phyloP scores from a whole-genome alignment of 2,113 vertebrate genomes.

The Malurus alboscapulatus region DNA sequence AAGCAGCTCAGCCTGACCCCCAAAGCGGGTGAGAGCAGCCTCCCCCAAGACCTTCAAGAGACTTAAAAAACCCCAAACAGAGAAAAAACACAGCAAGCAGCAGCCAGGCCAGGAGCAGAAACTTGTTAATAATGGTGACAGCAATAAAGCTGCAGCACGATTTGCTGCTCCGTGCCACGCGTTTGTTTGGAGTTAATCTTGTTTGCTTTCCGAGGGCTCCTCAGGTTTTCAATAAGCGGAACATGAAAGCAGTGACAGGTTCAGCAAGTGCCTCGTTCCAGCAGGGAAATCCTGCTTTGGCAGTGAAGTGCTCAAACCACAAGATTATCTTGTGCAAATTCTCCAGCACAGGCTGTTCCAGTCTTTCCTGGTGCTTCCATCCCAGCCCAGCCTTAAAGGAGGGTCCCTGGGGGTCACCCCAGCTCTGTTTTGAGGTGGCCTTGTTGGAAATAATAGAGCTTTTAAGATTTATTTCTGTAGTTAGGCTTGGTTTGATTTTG shows the following conservation, averaged over 20 bases:
- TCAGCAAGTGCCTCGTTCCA: not conserved
- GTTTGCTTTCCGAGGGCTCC: conserved; percentile 14
- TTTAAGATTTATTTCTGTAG: too few relatives aligned
- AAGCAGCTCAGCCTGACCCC: not conserved
- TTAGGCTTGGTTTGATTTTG: too few relatives aligned
- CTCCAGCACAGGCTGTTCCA: not conserved
- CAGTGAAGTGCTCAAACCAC: not conserved
- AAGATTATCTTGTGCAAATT: too few relatives aligned
- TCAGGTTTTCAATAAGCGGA: conserved; percentile 1
- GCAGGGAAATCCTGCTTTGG: not conserved
- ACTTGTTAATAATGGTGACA: not conserved
- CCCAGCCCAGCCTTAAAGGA: not conserved
- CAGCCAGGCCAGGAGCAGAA: not conserved
- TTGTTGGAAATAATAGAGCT: too few relatives aligned
- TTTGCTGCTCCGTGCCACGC: not conserved
- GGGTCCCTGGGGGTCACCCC: not conserved
- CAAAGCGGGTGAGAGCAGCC: not conserved
- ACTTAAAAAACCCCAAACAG: not conserved
- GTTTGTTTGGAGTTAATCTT: not conserved
- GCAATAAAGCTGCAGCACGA: not conserved
- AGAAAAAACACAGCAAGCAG: not conserved
- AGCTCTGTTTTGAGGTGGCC: not conserved
- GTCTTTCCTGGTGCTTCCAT: too few relatives aligned
- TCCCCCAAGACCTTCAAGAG: not conserved
- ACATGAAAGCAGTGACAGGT: not conserved